These are phyloP conservation scores for Cettia cetti DNA, from an alignment of 2,113 vertebrate species.

Conservation along the genomic window DNA sequence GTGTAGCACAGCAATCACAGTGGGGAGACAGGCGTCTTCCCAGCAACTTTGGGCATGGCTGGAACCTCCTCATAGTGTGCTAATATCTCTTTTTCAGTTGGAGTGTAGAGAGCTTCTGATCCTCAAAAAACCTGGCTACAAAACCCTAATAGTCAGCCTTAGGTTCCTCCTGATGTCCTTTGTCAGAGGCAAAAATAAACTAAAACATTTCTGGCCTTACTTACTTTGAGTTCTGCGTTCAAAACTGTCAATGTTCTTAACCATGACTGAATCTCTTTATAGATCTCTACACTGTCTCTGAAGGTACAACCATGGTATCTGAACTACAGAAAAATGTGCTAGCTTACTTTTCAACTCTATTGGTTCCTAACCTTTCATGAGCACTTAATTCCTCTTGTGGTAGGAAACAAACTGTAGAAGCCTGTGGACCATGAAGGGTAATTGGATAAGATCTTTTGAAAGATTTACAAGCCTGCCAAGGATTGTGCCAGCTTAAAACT, in stretches of 20 bases:
- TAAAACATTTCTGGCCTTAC: neutral
- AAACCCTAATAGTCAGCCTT: fast-evolving
- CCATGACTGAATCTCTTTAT: neutral
- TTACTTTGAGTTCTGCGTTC: neutral
- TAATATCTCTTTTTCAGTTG: neutral
- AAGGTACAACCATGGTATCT: neutral
- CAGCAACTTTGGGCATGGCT: neutral
- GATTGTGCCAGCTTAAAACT: constrained; percentile 75
- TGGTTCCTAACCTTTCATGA: constrained; percentile 70
- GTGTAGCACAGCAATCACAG: fast-evolving
- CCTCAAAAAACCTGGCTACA: neutral
- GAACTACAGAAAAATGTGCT: constrained; percentile 18
- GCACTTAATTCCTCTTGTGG: constrained; percentile 71
- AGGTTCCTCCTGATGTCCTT: neutral
- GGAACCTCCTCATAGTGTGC: neutral
- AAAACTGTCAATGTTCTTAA: neutral
- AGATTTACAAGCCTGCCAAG: constrained; percentile 78
- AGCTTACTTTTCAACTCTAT: constrained; percentile 63
- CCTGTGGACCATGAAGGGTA: constrained; percentile 75
- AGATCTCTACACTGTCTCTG: neutral
- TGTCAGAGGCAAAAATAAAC: neutral
- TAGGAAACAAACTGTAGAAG: constrained; percentile 65
- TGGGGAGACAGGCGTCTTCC: fast-evolving
- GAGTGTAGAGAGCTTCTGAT: neutral
- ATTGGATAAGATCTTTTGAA: constrained; percentile 79